Evolutionary conservation across 2,797 vertebrate genomes (phyloP), one percentile per base, ranked within the genome.

Genomic region (Orestias chungarensis): DNA sequence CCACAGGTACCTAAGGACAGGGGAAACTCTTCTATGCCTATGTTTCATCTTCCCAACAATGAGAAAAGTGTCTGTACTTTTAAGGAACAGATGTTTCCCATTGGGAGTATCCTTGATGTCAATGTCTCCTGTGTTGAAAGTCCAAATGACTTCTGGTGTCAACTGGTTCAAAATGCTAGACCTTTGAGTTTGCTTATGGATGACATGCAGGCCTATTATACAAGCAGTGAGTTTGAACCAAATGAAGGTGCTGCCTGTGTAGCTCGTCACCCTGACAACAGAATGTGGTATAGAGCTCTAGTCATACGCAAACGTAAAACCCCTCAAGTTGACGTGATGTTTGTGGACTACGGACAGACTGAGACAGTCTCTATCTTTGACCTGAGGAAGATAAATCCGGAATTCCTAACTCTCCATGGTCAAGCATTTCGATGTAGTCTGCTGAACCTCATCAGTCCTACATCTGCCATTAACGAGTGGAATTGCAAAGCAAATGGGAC

Each of bases 371-470:
- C 94, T 23, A 3, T 96, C 47, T 88, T 84, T 15, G 92, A 96
- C 65, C 89, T 98, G 35, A 93, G 96, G 64, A 92, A 82, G 23
- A 95, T 95, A 66, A 52, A 66, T 15, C 92, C 94, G 23, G 76
- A 83, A 1, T 98, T 98, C 81, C 92, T 98, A 7, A 76, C 83
- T 33, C 77, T 97, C 25, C 93, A 93, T 38, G 94, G 95, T 68
- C 97, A 98, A 87, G 97, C 97, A 47, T 97, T 99, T 88, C 94
- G 95, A 78, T 99, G 98, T 87, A 97, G 96, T 83, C 92, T 99
- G 78, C 95, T 97, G 79, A 99, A 97, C 78, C 92, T 95, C 67
- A 90, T 94, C 80, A 91, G 96, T 1, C 94, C 96, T 0, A 83
- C 80, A 0, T 93, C 92, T 44, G 84, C 79, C 8, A 90, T 93